Conservation (phyloP, 2,888 invertebrate species). For the Terebella lapidaria region DNA sequence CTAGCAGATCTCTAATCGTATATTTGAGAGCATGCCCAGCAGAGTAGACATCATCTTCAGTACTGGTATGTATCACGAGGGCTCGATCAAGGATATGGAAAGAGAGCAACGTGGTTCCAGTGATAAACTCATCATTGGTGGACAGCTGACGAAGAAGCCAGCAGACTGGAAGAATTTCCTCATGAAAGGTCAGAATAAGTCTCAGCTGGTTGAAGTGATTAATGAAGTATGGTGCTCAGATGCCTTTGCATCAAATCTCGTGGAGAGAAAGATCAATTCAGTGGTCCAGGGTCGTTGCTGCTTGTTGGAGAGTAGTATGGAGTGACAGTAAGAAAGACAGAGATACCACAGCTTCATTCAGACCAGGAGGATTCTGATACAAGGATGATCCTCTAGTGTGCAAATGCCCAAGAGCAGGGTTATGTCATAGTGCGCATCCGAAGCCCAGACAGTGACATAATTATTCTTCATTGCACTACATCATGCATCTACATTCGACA, state of each 20-base stretch:
- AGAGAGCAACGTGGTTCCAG: not conserved
- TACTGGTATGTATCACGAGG: not conserved
- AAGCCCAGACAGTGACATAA: not conserved
- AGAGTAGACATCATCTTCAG: not conserved
- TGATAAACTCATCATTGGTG: constrained; percentile 6
- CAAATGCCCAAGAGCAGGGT: not conserved
- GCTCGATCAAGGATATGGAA: constrained; percentile 1
- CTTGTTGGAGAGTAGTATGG: constrained; percentile 2
- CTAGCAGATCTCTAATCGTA: not conserved
- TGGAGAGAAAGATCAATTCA: not conserved
- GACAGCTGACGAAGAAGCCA: constrained; percentile 3
- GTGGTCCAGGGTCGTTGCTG: not conserved
- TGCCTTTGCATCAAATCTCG: not conserved
- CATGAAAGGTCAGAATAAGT: constrained; percentile 12
- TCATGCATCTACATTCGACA: not conserved
- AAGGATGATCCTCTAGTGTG: not conserved
- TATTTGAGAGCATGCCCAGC: not conserved
- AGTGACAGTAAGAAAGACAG: not conserved
- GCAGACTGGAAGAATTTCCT: constrained; percentile 10
- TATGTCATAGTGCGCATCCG: not conserved
- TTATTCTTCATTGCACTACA: not conserved
- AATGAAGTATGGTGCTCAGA: not conserved
- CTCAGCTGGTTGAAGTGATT: constrained; percentile 3
- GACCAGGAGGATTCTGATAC: constrained; percentile 6
- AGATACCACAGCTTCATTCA: not conserved